Evolutionary conservation across 2,113 vertebrate genomes (phyloP), one percentile per base, ranked within the genome.

Genomic region (Lucifuga dentata): DNA sequence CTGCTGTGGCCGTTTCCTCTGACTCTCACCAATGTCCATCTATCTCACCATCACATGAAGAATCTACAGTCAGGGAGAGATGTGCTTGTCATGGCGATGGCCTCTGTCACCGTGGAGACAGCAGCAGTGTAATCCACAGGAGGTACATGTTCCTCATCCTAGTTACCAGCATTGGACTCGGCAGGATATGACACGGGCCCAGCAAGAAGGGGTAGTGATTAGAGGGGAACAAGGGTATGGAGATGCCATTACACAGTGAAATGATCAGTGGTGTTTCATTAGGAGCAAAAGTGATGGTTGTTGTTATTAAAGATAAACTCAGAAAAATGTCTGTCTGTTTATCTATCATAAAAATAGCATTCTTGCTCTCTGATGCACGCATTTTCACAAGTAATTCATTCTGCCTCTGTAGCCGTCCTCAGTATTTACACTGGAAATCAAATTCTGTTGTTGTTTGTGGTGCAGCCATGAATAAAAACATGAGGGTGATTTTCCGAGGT

Each of bases 391-490:
- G 79, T 83, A 86, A 87, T 84, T 80, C 60, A 81, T 89, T 81
- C 72, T 58, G 77, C 83, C 84, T 84, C 68, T 71, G 73, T 76
- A 85, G 79, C 68, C 60, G 72, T 81, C 68, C 48, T 46, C 72
- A 86, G 83, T 90, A 90, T 88, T 89, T 83, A 88, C 79, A 61
- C 69, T 84, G 80, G 67, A 78, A 90, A 91, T 87, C 85, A 83
- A 84, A 89, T 85, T 78, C 70, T 79, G 83, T 86, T 90, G 83
- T 84, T 90, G 82, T 89, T 91, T 89, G 82, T 72, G 76, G 60
- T 40, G 58, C 68, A 67, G 59, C 63, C 76, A 90, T 90, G 87
- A 91, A 89, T 89, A 88, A 89, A 90, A 90, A 89, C 82, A 89
- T 76, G 79, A 89, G 64, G 69, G 76, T 67, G 80, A 85, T 89